Percentiles rank a stretch among this genome's conserved stretches.
phyloP scores from a whole-genome alignment of 2,797 vertebrate genomes.

The Stomatorhinus walkeri region DNA sequence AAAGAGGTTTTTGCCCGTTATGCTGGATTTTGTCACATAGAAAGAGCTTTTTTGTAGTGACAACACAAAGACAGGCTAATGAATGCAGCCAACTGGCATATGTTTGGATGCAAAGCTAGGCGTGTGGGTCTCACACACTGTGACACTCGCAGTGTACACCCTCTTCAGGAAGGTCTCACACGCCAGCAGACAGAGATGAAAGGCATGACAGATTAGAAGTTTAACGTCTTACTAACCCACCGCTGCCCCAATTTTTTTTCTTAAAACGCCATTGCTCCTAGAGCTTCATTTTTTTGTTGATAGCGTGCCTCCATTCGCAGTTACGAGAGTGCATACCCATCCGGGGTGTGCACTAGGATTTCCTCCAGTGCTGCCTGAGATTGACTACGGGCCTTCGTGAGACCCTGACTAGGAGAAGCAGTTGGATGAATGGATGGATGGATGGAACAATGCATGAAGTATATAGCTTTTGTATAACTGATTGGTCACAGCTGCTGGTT shows the following conservation, averaged over 20 bases:
- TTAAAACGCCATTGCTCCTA: background rate
- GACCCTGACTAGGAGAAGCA: background rate
- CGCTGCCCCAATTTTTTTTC: background rate
- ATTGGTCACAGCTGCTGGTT: background rate
- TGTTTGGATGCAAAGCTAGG: background rate
- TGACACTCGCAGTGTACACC: background rate
- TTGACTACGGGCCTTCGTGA: background rate
- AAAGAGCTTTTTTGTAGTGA: background rate
- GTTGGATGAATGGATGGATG: background rate
- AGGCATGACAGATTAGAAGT: constrained; percentile 22
- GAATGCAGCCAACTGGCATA: background rate
- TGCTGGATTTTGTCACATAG: background rate
- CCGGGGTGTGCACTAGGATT: background rate
- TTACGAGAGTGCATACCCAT: background rate
- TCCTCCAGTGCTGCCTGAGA: background rate
- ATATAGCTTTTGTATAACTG: background rate
- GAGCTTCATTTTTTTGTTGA: background rate
- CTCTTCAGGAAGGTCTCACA: background rate
- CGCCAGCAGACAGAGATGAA: background rate
- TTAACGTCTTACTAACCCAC: constrained; percentile 19
- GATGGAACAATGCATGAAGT: background rate
- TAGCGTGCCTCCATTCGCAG: background rate
- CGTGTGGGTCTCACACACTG: background rate
- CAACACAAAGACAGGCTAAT: background rate
- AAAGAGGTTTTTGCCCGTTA: background rate